Conservation (phyloP, 2,888 invertebrate species). For the Esperia sulphurella region DNA sequence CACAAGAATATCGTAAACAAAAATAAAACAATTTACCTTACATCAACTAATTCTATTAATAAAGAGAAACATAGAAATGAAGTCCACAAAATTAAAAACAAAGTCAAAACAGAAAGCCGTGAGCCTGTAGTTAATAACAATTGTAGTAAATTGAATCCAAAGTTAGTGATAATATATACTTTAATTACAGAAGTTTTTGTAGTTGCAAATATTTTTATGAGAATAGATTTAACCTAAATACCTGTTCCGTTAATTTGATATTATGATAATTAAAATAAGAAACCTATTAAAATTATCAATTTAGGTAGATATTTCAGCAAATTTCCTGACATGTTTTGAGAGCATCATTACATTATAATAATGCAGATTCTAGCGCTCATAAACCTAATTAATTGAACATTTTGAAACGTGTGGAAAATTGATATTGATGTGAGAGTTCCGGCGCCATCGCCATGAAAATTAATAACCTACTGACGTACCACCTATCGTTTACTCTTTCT, state of each 20-base stretch:
- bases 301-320: not conserved
- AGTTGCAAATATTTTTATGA: conserved; percentile 3
- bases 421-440: conserved; percentile 66
- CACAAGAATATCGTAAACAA: conserved; percentile 35
- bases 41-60: conserved; percentile 30
- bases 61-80: conserved; percentile 65
- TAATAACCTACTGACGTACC: conserved; percentile 35
- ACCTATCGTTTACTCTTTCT: conserved; percentile 10
- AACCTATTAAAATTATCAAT: not conserved
- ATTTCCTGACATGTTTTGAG: conserved; percentile 4
- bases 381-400: conserved; percentile 52
- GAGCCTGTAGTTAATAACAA: not conserved
- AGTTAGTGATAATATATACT: conserved; percentile 3
- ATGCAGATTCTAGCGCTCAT: conserved; percentile 28
- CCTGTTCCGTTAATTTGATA: not conserved
- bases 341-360: conserved; percentile 15
- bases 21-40: conserved; percentile 41
- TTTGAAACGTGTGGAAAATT: conserved; percentile 54
- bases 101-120: conserved; percentile 39
- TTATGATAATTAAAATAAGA: not conserved
- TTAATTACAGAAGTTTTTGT: conserved; percentile 4
- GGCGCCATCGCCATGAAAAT: conserved; percentile 31
- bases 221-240: conserved; percentile 4
- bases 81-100: conserved; percentile 60
- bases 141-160: conserved; percentile 9